Evolutionary conservation across 2,888 invertebrate genomes (phyloP).

Genomic region (Aphidius colemani): DNA sequence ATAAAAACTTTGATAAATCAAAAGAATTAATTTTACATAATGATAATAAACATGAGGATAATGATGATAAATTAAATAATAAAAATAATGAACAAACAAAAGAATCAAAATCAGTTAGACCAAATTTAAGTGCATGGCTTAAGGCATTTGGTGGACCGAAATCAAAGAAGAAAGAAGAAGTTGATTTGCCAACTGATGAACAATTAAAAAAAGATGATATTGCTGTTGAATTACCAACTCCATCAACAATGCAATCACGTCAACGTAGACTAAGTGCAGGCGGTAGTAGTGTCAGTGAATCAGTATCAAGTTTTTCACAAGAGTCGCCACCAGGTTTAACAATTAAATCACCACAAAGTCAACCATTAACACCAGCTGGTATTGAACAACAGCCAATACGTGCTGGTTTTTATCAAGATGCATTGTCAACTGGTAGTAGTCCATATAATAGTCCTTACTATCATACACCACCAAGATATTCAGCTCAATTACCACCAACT

Average conservation of each 20-base stretch:
- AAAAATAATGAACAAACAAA: conserved; percentile 55
- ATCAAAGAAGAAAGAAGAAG: conserved; percentile 68
- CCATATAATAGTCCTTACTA: conserved; percentile 72
- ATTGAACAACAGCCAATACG: conserved; percentile 78
- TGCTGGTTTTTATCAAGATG: conserved; percentile 84
- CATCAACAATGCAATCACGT: conserved; percentile 56
- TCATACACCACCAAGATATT: conserved; percentile 65
- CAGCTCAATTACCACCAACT: conserved; percentile 74
- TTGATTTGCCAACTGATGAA: conserved; percentile 46
- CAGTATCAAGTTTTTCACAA: conserved; percentile 56
- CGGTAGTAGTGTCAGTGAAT: conserved; percentile 54
- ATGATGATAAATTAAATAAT: conserved; percentile 28
- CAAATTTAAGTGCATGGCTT: conserved; percentile 89
- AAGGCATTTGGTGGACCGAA: conserved; percentile 90
- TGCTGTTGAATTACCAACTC: background rate
- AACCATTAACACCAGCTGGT: conserved; percentile 63
- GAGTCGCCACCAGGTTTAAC: conserved; percentile 70
- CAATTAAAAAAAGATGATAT: conserved; percentile 56
- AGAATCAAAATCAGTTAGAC: conserved; percentile 72
- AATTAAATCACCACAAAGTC: conserved; percentile 53
- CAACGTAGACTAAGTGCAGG: conserved; percentile 60
- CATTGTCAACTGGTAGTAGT: conserved; percentile 80
- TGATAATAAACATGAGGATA: conserved; percentile 36
- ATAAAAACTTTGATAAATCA: conserved; percentile 48
- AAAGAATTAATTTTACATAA: conserved; percentile 32